Evolutionary conservation across 2,113 vertebrate genomes (phyloP).

Genomic region (Phylloscopus trochilus): DNA sequence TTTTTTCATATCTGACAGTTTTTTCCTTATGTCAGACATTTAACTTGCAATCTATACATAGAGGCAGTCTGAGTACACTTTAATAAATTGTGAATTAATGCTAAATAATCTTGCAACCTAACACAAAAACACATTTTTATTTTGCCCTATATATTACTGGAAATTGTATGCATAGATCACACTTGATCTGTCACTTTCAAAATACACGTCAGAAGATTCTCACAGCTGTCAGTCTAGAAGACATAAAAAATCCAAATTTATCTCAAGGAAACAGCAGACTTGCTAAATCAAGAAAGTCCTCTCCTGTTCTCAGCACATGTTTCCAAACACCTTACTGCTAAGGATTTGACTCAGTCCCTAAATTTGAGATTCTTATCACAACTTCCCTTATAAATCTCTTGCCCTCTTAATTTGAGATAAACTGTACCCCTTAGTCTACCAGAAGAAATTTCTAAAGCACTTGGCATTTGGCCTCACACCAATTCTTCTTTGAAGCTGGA

Average conservation of each 20-base stretch:
- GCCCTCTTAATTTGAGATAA: not conserved
- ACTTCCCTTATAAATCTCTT: not conserved
- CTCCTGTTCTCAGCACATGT: not conserved
- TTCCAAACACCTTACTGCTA: not conserved
- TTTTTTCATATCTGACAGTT: not conserved
- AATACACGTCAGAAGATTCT: not conserved
- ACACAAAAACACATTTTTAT: not conserved
- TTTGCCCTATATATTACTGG: not conserved
- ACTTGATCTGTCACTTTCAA: not conserved
- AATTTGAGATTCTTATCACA: not conserved
- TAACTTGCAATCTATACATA: not conserved
- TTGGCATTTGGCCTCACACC: conserved; percentile 43
- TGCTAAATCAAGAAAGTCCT: not conserved
- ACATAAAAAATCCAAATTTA: not conserved
- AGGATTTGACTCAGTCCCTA: not conserved
- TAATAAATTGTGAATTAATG: not conserved
- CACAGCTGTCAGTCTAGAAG: not conserved
- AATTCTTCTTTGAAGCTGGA: conserved; percentile 40
- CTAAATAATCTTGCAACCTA: not conserved
- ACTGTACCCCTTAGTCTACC: not conserved
- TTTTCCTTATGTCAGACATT: not conserved
- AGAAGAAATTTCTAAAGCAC: conserved; percentile 10
- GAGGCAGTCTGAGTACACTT: not conserved
- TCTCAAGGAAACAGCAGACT: not conserved
- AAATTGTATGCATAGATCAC: not conserved